Percentiles rank a stretch among this genome's conserved stretches.
phyloP scores from a whole-genome alignment of 2,888 invertebrate species.

The Embidobia sp. region DNA sequence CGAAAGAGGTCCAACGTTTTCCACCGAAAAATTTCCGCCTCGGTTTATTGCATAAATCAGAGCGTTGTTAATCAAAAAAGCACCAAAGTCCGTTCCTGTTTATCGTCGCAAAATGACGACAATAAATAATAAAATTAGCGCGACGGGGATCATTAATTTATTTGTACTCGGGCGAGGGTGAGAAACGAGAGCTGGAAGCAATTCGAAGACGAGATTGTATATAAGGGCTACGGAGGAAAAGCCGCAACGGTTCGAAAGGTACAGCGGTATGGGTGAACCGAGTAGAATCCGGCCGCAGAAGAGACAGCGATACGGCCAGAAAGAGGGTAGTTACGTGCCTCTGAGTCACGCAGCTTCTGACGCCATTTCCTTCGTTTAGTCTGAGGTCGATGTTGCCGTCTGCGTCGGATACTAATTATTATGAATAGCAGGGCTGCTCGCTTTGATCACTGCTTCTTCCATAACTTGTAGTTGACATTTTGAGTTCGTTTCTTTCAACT shows the following conservation, averaged over 20 bases:
- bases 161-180: conserved; percentile 22
- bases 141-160: conserved; percentile 26
- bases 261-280: conserved; percentile 44
- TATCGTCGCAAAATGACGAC: too few species aligned
- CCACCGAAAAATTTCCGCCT: too few species aligned
- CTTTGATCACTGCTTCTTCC: conserved; percentile 31
- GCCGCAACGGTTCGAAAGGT: conserved; percentile 41
- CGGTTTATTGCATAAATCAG: too few species aligned
- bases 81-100: too few species aligned
- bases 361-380: conserved; percentile 66
- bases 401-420: conserved; percentile 48
- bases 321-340: conserved; percentile 44
- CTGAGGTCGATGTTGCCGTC: conserved; percentile 38
- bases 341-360: conserved; percentile 59
- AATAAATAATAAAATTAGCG: conserved; percentile 11
- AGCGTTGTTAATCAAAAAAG: too few species aligned
- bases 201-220: conserved; percentile 47
- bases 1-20: too few species aligned
- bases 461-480: too few species aligned
- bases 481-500: too few species aligned
- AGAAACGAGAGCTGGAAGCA: conserved; percentile 51
- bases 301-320: conserved; percentile 43
- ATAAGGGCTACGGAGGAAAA: conserved; percentile 29
- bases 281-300: conserved; percentile 39
- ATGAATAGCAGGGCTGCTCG: conserved; percentile 33